Evolutionary conservation across 2,797 vertebrate species (phyloP).

Genomic region (Nyctibius grandis): DNA sequence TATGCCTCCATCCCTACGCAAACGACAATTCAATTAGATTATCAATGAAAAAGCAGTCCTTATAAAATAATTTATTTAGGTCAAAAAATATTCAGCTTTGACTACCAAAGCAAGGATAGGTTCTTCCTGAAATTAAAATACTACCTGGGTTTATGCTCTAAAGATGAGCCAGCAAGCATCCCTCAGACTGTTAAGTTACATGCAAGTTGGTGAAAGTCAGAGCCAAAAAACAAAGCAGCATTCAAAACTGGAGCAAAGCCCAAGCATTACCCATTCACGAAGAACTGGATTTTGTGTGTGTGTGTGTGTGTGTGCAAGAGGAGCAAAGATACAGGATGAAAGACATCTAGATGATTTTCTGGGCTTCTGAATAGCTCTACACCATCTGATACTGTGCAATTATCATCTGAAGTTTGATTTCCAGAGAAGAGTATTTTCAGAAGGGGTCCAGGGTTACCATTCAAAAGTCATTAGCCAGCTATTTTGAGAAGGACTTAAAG

Average conservation of each 20-base stretch:
- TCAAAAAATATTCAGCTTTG: neutral
- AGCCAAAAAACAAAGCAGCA: neutral
- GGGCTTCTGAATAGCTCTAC: neutral
- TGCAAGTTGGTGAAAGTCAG: neutral
- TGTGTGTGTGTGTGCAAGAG: neutral
- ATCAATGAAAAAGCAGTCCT: neutral
- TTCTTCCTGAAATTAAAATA: neutral
- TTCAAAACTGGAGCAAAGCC: neutral
- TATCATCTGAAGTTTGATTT: neutral
- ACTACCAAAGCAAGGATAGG: neutral
- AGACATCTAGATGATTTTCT: neutral
- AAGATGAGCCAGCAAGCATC: neutral
- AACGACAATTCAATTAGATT: neutral
- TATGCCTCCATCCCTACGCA: neutral
- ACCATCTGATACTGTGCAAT: neutral
- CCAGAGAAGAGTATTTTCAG: neutral
- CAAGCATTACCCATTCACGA: neutral
- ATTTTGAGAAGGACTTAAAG: neutral
- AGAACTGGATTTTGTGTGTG: neutral
- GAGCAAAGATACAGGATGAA: neutral
- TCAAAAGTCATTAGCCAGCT: neutral
- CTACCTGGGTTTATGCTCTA: neutral
- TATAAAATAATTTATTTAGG: neutral
- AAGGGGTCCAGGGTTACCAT: neutral
- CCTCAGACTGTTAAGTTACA: rapidly evolving